phyloP scores from a whole-genome alignment of 1,140 invertebrate species.

The Microplitis demolitor region DNA sequence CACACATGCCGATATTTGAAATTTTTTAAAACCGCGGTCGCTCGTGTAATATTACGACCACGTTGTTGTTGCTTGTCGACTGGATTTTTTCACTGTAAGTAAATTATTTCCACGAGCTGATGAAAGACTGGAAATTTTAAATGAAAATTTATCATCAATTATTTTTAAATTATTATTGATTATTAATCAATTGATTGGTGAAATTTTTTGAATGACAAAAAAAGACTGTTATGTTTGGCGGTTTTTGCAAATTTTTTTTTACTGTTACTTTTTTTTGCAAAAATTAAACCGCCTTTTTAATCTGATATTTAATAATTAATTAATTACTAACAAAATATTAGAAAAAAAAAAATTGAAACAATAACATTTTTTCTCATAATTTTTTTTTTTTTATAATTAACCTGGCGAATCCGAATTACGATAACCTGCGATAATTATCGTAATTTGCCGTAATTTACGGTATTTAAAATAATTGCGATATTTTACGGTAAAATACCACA shows the following conservation, averaged over 20 bases:
- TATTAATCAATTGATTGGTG: not conserved
- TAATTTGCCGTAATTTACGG: too few relatives aligned
- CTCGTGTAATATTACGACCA: not conserved
- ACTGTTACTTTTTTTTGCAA: slow-evolving; percentile 1
- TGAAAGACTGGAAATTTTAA: not conserved
- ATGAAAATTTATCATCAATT: not conserved
- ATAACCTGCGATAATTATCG: too few relatives aligned
- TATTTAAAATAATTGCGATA: too few relatives aligned
- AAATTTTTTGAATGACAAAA: not conserved
- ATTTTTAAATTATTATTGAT: not conserved
- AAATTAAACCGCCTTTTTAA: too few relatives aligned
- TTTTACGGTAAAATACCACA: too few relatives aligned
- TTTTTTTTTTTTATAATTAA: too few relatives aligned
- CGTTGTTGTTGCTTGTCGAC: slow-evolving; percentile 15
- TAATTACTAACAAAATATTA: too few relatives aligned
- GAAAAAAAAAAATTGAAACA: too few relatives aligned
- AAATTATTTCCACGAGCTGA: slow-evolving; percentile 1
- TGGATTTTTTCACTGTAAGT: slow-evolving; percentile 6
- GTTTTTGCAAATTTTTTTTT: slow-evolving; percentile 8
- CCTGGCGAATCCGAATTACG: too few relatives aligned
- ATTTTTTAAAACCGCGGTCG: not conserved
- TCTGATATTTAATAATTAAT: too few relatives aligned
- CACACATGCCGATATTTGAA: slow-evolving; percentile 2
- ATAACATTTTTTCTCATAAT: too few relatives aligned
- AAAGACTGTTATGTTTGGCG: not conserved